Base-by-base conservation (phyloP, 2,888 invertebrate genomes). In the Dermolepida albohirtum region DNA sequence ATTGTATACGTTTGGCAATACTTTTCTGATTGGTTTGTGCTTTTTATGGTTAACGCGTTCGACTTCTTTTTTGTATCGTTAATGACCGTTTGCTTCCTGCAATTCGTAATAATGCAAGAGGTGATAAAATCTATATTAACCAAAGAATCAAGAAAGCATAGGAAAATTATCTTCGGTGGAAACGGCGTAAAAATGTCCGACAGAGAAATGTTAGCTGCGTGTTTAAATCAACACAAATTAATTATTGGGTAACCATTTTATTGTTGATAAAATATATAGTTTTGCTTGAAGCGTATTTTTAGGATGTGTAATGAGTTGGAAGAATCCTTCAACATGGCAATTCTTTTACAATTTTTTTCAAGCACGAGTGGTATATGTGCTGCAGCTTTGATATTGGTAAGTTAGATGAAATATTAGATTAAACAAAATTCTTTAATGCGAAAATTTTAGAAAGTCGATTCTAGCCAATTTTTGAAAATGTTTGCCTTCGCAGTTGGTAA, bases 11-110 rank as follows among this genome's bases (percentile, higher is more conserved):
- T 68, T 7, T 41, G 67, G 41, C 73, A 74, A 66, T 62, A 68
- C 8, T 50, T 73, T 41, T 39, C 43, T 5, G 70, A 72, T 50
- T 40, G 68, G 12, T 71, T 69, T 14, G 27, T 68, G 5, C 12
- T 70, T 0, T 66, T 73, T 10, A 17, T 68, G 1, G 50, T 70
- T n/a, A 73, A 66, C n/a, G 71, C 69, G 2, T 71, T 72, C 43
- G 74, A 74, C 43, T 67, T 69, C 52, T 41, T 74, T 5, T 68
- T 72, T 39, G 54, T 74, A 29, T 62, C 73, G 17, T 44, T 73
- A 43, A 54, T 68, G 11, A 49, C 44, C 8, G 70, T 66, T 55
- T 68, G 71, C 8, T 47, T 68, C 1, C 64, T 68, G 0, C 74
- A 74, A 52, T 73, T 67, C 51, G 65, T 49, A 8, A 40, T 74